These are phyloP conservation scores for Cygnus olor DNA, from an alignment of 2,797 vertebrate species.

Conservation along the genomic window DNA sequence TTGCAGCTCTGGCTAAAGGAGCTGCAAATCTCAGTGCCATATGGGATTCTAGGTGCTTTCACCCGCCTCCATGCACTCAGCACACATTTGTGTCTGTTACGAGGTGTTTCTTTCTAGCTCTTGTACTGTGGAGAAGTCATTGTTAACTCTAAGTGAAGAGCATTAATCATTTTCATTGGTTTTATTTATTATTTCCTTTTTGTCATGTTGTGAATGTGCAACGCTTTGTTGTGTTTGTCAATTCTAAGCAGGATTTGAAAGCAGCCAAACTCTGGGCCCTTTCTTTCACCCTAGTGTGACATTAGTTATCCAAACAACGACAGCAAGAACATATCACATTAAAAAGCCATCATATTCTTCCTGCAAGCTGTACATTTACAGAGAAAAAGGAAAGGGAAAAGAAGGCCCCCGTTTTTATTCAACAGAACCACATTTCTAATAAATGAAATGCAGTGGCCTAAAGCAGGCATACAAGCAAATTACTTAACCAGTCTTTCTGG, in stretches of 20 bases:
- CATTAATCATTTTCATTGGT: background rate
- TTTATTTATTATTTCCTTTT: conserved; percentile 1
- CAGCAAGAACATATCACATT: background rate
- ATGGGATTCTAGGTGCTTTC: background rate
- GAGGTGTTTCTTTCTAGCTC: background rate
- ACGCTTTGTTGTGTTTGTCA: conserved; percentile 11
- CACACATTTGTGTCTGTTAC: background rate
- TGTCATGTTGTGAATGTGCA: background rate
- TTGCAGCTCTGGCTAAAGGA: conserved; percentile 9
- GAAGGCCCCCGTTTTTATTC: background rate
- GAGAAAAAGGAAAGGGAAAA: background rate
- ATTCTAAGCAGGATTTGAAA: background rate
- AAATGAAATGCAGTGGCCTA: background rate
- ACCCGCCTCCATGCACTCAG: fast-evolving
- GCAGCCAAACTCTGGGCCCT: background rate
- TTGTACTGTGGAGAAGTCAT: background rate
- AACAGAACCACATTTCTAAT: background rate
- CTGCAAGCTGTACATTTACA: background rate
- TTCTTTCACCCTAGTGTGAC: background rate
- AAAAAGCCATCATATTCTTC: background rate
- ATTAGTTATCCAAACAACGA: background rate
- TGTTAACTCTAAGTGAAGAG: background rate
- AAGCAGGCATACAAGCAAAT: background rate
- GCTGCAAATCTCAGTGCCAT: background rate
- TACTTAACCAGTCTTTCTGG: background rate